Base-by-base conservation (phyloP, 2,888 invertebrate species). In the Orchestes rusci region DNA sequence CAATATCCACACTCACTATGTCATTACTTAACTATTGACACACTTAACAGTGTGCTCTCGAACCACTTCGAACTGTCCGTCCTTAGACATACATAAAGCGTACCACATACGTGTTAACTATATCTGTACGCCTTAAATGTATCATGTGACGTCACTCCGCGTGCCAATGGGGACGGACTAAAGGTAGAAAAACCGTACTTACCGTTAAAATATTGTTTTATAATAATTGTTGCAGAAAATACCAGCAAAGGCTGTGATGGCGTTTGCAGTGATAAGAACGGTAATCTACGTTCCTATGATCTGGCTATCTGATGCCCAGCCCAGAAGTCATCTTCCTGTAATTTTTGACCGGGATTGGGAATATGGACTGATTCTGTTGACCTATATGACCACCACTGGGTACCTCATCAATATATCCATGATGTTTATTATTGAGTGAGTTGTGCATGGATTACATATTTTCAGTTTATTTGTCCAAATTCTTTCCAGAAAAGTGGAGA, bases 321-420 rank as follows among this genome's bases (percentile, higher is more conserved):
- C 48, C 4, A 36, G 40, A 30, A 18, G 17, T n/a, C 41, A 49
- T 29, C 12, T 49, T 13, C 39, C 49, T 8, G 27, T 49, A 16
- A 15, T 45, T 3, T 49, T 49, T 27, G 29, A 34, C 3, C 49
- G 42, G n/a, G 49, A 49, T 19, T 49, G 42, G 16, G 42, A 49
- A 16, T 48, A 39, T 17, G 37, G 35, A 45, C 12, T 53, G 45
- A 53, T 56, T 23, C 15, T 54, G 18, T 43, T 36, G 2, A 43
- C 42, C 16, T 49, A 48, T 23, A 50, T 47, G 36, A 39, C 53
- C 19, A 47, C 48, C 16, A 54, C 43, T 27, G 44, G 44, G 8
- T 15, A 23, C 34, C 2, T 36, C 16, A 3, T 43, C 3, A 36
- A 43, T 20, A 12, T 18, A 16, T 27, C 52, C 43, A 29, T 38